Evolutionary conservation across 2,113 vertebrate species (phyloP).

Genomic region (Todiramphus saurophagus): DNA sequence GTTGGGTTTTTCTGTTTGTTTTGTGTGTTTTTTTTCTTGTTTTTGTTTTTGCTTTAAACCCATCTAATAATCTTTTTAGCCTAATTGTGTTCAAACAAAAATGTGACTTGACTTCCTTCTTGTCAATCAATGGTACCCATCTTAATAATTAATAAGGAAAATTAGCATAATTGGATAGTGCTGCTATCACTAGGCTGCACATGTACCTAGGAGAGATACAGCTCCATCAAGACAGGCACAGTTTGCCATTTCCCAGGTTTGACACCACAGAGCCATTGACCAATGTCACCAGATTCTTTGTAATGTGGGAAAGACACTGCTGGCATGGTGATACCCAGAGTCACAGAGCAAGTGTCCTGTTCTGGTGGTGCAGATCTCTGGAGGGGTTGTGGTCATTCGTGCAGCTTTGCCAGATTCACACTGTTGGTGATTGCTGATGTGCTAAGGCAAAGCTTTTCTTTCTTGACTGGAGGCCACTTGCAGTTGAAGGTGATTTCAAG

Average conservation of each 20-base stretch:
- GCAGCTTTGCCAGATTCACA: not conserved
- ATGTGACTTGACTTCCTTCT: too few relatives aligned
- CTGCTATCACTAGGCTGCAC: too few relatives aligned
- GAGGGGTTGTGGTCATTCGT: not conserved
- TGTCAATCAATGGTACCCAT: too few relatives aligned
- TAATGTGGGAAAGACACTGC: not conserved
- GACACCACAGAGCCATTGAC: not conserved
- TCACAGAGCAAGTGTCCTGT: not conserved
- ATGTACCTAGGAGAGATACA: too few relatives aligned
- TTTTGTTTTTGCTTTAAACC: too few relatives aligned
- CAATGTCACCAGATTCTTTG: not conserved
- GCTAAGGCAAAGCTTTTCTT: not conserved
- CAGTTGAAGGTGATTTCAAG: not conserved
- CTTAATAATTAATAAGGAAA: too few relatives aligned
- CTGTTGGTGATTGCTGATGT: not conserved
- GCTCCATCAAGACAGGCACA: not conserved
- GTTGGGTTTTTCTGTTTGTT: too few relatives aligned
- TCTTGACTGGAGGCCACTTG: not conserved
- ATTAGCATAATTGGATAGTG: too few relatives aligned
- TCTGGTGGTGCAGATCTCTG: not conserved
- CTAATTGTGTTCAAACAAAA: too few relatives aligned
- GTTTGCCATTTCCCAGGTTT: not conserved
- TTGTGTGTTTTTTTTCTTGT: too few relatives aligned
- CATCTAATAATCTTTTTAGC: too few relatives aligned
- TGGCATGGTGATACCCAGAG: accelerated